Evolutionary conservation across 2,888 invertebrate genomes (phyloP).

Genomic region (Cynaeus angustus): DNA sequence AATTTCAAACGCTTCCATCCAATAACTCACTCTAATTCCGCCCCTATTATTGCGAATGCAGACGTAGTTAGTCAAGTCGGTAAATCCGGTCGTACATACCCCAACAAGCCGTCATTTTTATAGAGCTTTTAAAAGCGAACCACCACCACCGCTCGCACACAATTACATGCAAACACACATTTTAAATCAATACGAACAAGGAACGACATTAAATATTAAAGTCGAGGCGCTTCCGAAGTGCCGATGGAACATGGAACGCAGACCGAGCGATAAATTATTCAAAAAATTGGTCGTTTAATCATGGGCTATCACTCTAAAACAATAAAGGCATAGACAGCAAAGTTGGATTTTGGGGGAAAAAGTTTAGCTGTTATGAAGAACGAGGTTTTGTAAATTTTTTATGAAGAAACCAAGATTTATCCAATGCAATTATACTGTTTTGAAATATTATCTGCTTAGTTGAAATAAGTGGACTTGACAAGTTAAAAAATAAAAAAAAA

Average conservation of each 20-base stretch:
- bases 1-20: background rate
- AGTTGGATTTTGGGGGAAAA: too few relatives aligned
- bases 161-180: constrained; percentile 44
- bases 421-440: too few relatives aligned
- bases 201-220: constrained; percentile 45
- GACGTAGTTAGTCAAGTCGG: constrained; percentile 24
- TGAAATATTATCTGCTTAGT: too few relatives aligned
- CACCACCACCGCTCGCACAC: constrained; percentile 9
- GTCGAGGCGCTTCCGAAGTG: constrained; percentile 39
- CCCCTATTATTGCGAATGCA: constrained; percentile 26
- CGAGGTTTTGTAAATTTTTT: too few relatives aligned
- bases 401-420: too few relatives aligned
- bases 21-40: constrained; percentile 19
- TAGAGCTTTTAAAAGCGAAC: constrained; percentile 20
- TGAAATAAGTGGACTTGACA: too few relatives aligned
- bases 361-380: too few relatives aligned
- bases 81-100: constrained; percentile 18
- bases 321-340: constrained; percentile 31
- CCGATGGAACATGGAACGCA: constrained; percentile 30
- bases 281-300: constrained; percentile 42
- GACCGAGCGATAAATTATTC: constrained; percentile 42
- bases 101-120: constrained; percentile 23
- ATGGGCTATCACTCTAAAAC: constrained; percentile 41
- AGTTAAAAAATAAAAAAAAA: too few relatives aligned
- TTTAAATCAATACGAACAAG: constrained; percentile 48